These are phyloP conservation scores for Stigmatopora argus DNA, from an alignment of 2,113 vertebrate genomes.

Conservation along the genomic window DNA sequence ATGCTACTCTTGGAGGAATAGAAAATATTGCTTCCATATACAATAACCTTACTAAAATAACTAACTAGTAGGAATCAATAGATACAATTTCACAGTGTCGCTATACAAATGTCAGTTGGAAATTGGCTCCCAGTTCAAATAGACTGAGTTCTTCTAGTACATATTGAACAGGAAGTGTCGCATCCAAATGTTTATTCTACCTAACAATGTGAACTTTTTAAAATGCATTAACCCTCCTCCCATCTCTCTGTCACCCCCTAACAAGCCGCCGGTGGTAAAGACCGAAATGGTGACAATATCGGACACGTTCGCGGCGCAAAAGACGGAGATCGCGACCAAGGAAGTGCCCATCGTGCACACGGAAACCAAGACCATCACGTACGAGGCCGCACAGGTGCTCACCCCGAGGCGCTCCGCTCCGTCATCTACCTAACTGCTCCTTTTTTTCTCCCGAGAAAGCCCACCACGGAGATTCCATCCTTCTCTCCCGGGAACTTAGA, in stretches of 20 bases:
- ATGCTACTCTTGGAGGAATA: not conserved
- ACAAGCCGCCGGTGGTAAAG: conserved; percentile 96
- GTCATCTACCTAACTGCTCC: not conserved
- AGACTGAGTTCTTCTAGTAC: no score
- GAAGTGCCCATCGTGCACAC: conserved; percentile 99
- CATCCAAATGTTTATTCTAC: conserved; percentile 10
- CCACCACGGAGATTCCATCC: conserved; percentile 22
- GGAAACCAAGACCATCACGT: conserved; percentile 99
- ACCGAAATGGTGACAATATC: conserved; percentile 99
- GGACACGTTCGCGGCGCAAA: conserved; percentile 88
- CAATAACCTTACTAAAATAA: not conserved
- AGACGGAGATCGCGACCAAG: conserved; percentile 95
- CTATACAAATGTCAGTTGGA: not conserved
- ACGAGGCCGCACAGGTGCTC: conserved; percentile 94
- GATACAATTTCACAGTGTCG: not conserved
- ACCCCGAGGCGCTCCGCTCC: not conserved
- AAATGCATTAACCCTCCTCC: conserved; percentile 32
- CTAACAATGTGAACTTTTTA: conserved; percentile 18
- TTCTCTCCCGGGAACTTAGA: conserved; percentile 12
- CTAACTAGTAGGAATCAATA: no score
- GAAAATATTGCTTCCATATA: not conserved
- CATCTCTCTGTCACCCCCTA: conserved; percentile 57
- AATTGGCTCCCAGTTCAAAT: no score
- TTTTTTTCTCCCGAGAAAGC: conserved; percentile 24
- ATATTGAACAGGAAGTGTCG: not conserved